Evolutionary conservation across 2,888 invertebrate species (phyloP).

Genomic region (Congeria kusceri): DNA sequence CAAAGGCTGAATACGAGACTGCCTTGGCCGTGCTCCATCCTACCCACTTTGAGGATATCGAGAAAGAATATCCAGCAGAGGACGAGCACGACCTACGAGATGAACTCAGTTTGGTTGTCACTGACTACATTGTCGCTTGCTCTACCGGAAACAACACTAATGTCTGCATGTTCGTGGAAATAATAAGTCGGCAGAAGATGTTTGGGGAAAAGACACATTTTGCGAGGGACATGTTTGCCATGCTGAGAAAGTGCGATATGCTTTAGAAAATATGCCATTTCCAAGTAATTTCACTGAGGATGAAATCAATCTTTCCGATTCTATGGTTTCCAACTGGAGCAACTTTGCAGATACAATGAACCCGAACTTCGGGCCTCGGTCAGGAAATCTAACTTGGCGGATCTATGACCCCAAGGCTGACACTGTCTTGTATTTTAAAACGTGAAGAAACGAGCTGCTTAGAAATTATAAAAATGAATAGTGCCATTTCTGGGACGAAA

Average conservation of each 20-base stretch:
- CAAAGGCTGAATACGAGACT: background rate
- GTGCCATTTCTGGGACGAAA: no score
- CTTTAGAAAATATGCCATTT: background rate
- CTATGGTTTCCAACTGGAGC: background rate
- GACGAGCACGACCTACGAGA: background rate
- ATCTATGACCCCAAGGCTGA: background rate
- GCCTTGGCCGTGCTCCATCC: background rate
- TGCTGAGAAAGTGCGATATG: background rate
- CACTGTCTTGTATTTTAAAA: background rate
- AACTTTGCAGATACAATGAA: background rate
- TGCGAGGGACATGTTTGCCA: background rate
- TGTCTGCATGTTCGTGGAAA: background rate
- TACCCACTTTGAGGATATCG: background rate
- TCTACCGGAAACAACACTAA: background rate
- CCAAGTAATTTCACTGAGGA: background rate
- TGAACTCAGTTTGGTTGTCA: background rate
- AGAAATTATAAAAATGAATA: no score
- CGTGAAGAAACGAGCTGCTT: no score
- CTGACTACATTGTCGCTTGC: background rate
- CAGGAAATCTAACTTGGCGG: background rate
- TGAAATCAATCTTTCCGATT: background rate
- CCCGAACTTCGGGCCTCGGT: background rate
- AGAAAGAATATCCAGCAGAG: background rate
- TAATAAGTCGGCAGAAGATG: background rate
- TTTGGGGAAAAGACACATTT: background rate